Evolutionary conservation across 2,797 vertebrate genomes (phyloP).

Genomic region (Cercopithecus petaurista): DNA sequence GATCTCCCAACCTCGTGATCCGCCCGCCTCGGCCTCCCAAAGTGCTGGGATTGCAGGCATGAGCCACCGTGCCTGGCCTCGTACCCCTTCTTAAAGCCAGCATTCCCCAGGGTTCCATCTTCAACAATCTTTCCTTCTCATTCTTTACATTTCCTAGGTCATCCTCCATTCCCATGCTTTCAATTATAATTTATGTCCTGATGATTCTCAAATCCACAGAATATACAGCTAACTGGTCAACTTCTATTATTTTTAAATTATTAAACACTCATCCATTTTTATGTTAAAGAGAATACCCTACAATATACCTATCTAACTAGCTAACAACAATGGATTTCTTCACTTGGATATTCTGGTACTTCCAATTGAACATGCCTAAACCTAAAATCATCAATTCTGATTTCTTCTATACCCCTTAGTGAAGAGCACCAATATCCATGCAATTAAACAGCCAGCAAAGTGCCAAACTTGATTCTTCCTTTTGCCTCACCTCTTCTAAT

Average conservation of each 20-base stretch:
- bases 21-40: no score
- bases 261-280: not conserved
- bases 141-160: slow-evolving; percentile 4
- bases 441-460: not conserved
- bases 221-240: not conserved
- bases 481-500: not conserved
- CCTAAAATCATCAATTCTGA: not conserved
- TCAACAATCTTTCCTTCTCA: not conserved
- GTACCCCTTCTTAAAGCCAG: not conserved
- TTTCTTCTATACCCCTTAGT: not conserved
- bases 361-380: not conserved
- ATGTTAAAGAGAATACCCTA: not conserved
- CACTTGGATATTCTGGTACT: not conserved
- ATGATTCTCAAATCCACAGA: not conserved
- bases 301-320: not conserved
- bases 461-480: not conserved
- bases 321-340: not conserved
- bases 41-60: no score
- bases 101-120: not conserved
- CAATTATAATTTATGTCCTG: not conserved
- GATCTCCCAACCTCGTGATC: no score
- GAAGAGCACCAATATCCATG: not conserved
- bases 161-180: not conserved
- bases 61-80: no score
- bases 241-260: not conserved